Evolutionary conservation across 2,888 invertebrate genomes (phyloP), one percentile per base, ranked within the genome.

Genomic region (Artemia sinica): DNA sequence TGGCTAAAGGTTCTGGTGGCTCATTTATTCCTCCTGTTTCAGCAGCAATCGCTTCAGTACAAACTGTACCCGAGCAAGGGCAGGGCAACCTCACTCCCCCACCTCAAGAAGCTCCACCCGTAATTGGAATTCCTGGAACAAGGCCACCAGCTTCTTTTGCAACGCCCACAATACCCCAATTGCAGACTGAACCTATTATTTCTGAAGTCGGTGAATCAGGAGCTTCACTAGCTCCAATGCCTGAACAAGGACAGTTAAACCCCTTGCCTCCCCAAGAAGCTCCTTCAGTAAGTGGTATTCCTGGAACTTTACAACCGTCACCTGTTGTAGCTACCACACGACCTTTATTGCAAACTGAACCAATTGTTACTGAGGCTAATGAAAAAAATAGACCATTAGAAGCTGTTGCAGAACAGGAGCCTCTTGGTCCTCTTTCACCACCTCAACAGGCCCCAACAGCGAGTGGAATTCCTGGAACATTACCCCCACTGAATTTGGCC

Each of bases 21-120:
- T 6, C n/a, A 14, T 14, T 8, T n/a, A 14, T 13, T 8, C 14
- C 14, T 8, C 14, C 58, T n/a, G 8, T 58, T 13, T 58, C 8
- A 4, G 14, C 58, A n/a, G 14, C 14, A 58, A 58, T 58, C 14
- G 58, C 58, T 58, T 58, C 58, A 7, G 58, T 58, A n/a, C 13
- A 52, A 14, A 52, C 18, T 18, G 41, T 41, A 41, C 41, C 41
- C 41, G 41, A 41, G 41, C 41, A 41, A 41, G 41, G 41, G 41
- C 41, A 41, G 41, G 41, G 5, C 41, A 41, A 41, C 41, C 41
- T 41, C 41, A 41, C 41, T 41, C 41, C 41, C 41, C 41, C 41
- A 41, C 58, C 58, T 8, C n/a, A 58, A n/a, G 18, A 58, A 58
- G 58, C 58, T 10, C 69, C 58, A n/a, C 58, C 68, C 28, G 63